phyloP scores from a whole-genome alignment of 2,888 invertebrate species.

The Cyclophora albipunctata region DNA sequence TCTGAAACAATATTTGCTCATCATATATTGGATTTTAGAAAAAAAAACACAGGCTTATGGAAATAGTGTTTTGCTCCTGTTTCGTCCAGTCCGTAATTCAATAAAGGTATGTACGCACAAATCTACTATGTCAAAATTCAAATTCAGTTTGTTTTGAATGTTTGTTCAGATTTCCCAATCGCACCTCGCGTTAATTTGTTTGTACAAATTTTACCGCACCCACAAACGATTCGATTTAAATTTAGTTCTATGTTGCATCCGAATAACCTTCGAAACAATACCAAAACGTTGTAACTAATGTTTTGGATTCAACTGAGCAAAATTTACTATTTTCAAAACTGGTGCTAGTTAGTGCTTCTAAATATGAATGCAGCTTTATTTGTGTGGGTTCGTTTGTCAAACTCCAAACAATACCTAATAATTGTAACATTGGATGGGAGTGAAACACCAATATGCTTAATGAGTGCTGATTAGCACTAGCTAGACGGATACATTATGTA shows the following conservation, averaged over 20 bases:
- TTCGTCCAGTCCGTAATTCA: slow-evolving; percentile 7
- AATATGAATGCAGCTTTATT: too few relatives aligned
- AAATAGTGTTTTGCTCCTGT: background rate
- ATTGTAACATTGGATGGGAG: slow-evolving; percentile 48
- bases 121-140: slow-evolving; percentile 34
- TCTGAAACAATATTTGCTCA: too few relatives aligned
- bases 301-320: slow-evolving; percentile 5
- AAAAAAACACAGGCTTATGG: background rate
- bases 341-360: too few relatives aligned
- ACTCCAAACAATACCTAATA: slow-evolving; percentile 34
- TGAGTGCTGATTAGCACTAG: slow-evolving; percentile 54
- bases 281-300: background rate
- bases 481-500: slow-evolving; percentile 36
- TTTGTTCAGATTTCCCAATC: slow-evolving; percentile 62
- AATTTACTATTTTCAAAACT: too few relatives aligned
- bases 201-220: slow-evolving; percentile 51
- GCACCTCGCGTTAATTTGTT: slow-evolving; percentile 63
- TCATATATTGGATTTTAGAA: background rate
- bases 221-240: slow-evolving; percentile 57
- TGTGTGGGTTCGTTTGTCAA: slow-evolving; percentile 1
- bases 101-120: slow-evolving; percentile 10
- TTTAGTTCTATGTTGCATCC: slow-evolving; percentile 44
- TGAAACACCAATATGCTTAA: slow-evolving; percentile 54
- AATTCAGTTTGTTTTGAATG: slow-evolving; percentile 44
- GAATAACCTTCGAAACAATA: slow-evolving; percentile 21